These are phyloP conservation scores for Dryoscopus gambensis DNA, from an alignment of 2,113 vertebrate genomes.

Conservation along the genomic window DNA sequence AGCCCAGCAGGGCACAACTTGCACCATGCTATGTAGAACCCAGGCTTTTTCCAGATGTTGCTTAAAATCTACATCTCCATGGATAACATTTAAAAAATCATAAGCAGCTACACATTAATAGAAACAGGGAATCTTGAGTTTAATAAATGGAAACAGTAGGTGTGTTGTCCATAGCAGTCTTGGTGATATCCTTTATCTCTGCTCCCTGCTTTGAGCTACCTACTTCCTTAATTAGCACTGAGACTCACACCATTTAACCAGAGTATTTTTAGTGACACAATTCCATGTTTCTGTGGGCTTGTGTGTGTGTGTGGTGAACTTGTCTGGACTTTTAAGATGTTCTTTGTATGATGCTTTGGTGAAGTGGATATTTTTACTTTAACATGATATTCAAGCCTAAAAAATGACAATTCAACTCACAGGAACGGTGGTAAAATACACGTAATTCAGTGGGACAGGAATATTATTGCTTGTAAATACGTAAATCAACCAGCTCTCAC, in stretches of 20 bases:
- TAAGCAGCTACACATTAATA: background rate
- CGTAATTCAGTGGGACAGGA: background rate
- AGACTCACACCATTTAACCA: background rate
- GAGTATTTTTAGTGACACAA: background rate
- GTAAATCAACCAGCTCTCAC: background rate
- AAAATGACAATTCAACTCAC: background rate
- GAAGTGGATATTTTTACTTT: background rate
- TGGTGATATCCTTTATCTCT: background rate
- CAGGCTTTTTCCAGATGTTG: background rate
- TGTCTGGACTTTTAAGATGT: background rate
- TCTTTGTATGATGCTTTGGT: background rate
- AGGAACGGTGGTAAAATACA: background rate
- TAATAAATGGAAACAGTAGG: background rate
- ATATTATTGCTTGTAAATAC: background rate
- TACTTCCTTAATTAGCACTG: background rate
- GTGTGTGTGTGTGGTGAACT: background rate
- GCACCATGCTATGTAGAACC: background rate
- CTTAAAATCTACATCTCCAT: background rate
- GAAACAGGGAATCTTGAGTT: background rate
- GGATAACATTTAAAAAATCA: background rate
- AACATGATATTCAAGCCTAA: background rate
- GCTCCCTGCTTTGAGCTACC: background rate
- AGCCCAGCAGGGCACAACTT: background rate
- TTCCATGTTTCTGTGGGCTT: background rate
- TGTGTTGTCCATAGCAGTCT: background rate